Evolutionary conservation across 2,888 invertebrate species (phyloP).

Genomic region (Phengaris arion): DNA sequence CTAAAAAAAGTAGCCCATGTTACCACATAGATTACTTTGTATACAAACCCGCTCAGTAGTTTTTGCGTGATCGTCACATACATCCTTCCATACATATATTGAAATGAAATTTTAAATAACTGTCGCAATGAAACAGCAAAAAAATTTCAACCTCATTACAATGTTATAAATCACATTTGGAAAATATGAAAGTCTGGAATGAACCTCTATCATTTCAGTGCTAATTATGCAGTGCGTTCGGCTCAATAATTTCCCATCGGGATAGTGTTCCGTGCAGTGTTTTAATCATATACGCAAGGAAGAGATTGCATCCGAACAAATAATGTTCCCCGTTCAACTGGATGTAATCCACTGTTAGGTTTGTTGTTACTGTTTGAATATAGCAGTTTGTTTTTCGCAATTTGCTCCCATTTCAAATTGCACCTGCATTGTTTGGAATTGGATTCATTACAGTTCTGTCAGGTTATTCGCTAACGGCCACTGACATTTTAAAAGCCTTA

Average conservation of each 20-base stretch:
- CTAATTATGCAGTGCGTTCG: slow-evolving; percentile 77
- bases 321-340: slow-evolving; percentile 55
- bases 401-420: slow-evolving; percentile 39
- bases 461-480: slow-evolving; percentile 32
- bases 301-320: slow-evolving; percentile 76
- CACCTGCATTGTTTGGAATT: slow-evolving; percentile 36
- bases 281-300: slow-evolving; percentile 75
- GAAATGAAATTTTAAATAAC: not conserved
- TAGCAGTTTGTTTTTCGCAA: slow-evolving; percentile 58
- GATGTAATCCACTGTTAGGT: slow-evolving; percentile 68
- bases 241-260: slow-evolving; percentile 75
- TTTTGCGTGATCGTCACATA: too few relatives aligned
- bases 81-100: not conserved
- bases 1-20: too few relatives aligned
- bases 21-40: too few relatives aligned
- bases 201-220: slow-evolving; percentile 46
- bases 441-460: slow-evolving; percentile 33
- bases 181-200: slow-evolving; percentile 23
- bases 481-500: slow-evolving; percentile 32
- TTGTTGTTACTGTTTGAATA: slow-evolving; percentile 58
- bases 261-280: slow-evolving; percentile 66
- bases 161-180: slow-evolving; percentile 20
- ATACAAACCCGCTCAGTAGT: too few relatives aligned
- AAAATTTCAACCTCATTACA: slow-evolving; percentile 6
- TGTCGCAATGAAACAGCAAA: not conserved